phyloP scores from a whole-genome alignment of 2,888 invertebrate genomes.

The Cerceris ruficornis region DNA sequence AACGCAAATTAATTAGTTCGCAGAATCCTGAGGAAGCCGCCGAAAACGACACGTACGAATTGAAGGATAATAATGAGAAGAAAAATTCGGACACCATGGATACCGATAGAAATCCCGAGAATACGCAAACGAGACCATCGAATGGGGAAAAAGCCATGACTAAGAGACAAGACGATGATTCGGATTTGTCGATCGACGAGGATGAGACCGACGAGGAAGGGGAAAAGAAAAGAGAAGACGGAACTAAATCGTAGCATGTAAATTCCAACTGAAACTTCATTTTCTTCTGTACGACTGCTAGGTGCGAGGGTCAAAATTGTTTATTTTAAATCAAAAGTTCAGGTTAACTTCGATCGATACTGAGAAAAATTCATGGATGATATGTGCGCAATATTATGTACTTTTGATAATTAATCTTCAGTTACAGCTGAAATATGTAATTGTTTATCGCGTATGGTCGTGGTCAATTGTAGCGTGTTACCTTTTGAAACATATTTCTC shows the following conservation, averaged over 20 bases:
- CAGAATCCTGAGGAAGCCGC: conserved; percentile 32
- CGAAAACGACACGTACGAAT: conserved; percentile 49
- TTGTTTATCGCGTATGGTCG: background rate
- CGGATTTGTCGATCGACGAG: conserved; percentile 59
- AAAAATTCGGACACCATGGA: conserved; percentile 15
- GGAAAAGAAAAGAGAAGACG: conserved; percentile 34
- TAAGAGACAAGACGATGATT: conserved; percentile 34
- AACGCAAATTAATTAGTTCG: conserved; percentile 40
- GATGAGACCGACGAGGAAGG: conserved; percentile 59
- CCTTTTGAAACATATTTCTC: background rate
- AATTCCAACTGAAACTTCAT: background rate
- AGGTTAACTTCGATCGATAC: background rate
- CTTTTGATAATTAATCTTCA: no score
- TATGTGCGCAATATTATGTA: no score
- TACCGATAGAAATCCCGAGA: conserved; percentile 15
- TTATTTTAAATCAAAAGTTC: no score
- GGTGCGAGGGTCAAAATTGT: background rate
- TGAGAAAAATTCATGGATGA: background rate
- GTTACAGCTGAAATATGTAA: background rate
- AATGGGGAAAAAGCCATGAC: conserved; percentile 22
- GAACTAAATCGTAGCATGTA: conserved; percentile 34
- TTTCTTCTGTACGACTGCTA: background rate
- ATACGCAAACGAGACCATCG: conserved; percentile 15
- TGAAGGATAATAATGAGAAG: conserved; percentile 35
- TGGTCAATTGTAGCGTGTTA: background rate